Base-by-base conservation (phyloP, 30 jellyfish, hydroid and myxozoan genomes). In the Nemopilema nomurai region DNA sequence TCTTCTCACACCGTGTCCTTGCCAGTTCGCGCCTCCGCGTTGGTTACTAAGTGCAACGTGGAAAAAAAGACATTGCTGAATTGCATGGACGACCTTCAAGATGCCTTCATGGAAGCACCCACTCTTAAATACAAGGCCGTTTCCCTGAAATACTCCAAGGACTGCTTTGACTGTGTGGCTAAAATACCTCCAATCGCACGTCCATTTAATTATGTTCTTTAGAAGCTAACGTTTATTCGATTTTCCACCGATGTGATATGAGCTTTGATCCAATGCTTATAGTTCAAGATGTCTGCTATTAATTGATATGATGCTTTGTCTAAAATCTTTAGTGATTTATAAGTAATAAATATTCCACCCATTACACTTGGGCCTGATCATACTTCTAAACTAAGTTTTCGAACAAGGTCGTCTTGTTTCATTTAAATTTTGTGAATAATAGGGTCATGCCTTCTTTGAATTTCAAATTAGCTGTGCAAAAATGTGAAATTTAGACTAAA, bases 31-130 rank as follows among this genome's bases (percentile, higher is more conserved):
- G 8, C 51, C 19, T 71, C 24, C 19, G 50, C 91, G 1, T 70
- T 93, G 79, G 80, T 68, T 17, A 25, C 21, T 50, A 89, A 86
- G 80, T 50, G 91, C 57, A 90, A 87, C 20, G 64, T 66, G 51
- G 67, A 86, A 18, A 33, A 74, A 18, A 80, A 32, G 26, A 96
- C 89, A 19, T 64, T 93, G 69, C 51, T 64, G 49, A 74, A 71
- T 24, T 93, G 98, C 76, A 51, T 79, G 22, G 51, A 28, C 26
- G 97, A 89, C 67, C 64, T 93, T 25, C 96, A 74, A 30, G 68
- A 53, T 0, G 70, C 90, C n/a, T 89, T 75, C 51, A 26, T 17
- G 24, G 74, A 72, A 3, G 96, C 97, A 6, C 87, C 97, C 0
- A 69, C 88, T 6, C 28, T 51, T 32, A 73, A 77, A 18, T 93